Conservation (phyloP, 1,140 invertebrate species). For the Cyclargus thomasi region DNA sequence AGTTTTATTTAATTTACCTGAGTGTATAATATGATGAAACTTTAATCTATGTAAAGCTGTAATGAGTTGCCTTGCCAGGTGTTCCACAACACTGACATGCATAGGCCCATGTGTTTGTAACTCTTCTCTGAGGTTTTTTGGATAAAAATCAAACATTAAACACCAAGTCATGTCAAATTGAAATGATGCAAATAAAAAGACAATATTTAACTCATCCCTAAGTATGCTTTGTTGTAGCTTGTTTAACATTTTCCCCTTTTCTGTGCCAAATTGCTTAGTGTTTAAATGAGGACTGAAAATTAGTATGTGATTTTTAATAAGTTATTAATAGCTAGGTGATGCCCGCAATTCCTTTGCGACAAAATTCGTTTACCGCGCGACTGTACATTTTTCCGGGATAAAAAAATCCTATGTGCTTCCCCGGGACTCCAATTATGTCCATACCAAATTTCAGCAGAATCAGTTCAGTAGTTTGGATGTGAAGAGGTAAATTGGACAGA, state of each 20-base stretch:
- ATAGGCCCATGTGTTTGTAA: slow-evolving; percentile 32
- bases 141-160: slow-evolving; percentile 44
- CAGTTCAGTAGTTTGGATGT: no score
- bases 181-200: slow-evolving; percentile 30
- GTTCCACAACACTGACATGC: slow-evolving; percentile 38
- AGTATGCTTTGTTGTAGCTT: slow-evolving; percentile 31
- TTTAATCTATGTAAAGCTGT: slow-evolving; percentile 36
- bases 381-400: no score
- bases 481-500: no score
- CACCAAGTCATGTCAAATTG: slow-evolving; percentile 26
- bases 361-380: no score
- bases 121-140: slow-evolving; percentile 35
- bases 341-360: no score
- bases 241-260: slow-evolving; percentile 29
- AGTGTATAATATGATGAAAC: slow-evolving; percentile 40
- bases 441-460: no score
- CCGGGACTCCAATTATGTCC: no score
- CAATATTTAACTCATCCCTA: slow-evolving; percentile 27
- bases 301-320: background rate
- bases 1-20: slow-evolving; percentile 30
- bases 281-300: background rate
- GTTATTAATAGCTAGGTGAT: no score
- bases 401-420: no score
- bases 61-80: slow-evolving; percentile 38
- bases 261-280: background rate